Evolutionary conservation across 53 echinoderm and acorn worm species (phyloP).

Genomic region (Zoroaster sp.): DNA sequence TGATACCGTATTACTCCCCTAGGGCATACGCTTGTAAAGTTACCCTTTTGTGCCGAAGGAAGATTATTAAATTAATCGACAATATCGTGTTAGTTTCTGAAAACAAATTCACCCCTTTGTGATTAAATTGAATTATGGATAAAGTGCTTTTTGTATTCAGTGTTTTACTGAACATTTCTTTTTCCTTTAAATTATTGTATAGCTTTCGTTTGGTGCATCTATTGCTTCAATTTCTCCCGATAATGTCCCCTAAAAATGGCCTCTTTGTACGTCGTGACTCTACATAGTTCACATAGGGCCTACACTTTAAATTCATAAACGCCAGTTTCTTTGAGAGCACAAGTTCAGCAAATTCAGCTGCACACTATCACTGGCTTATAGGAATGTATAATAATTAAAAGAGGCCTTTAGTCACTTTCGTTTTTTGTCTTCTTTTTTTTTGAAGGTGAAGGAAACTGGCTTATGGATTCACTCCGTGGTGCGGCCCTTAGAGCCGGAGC

Average conservation of each 20-base stretch:
- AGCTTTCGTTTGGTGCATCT: too few species aligned
- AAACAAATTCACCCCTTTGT: constrained; percentile 46
- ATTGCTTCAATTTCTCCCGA: too few species aligned
- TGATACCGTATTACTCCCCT: constrained; percentile 37
- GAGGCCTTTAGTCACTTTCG: not conserved
- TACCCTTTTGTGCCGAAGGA: constrained; percentile 19
- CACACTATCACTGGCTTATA: not conserved
- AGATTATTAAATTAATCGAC: constrained; percentile 43
- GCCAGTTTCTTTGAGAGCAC: too few species aligned
- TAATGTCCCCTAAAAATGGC: too few species aligned
- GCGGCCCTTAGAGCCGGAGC: not conserved
- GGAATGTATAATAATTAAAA: not conserved
- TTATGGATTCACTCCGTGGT: constrained; percentile 16
- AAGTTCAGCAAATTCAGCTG: too few species aligned
- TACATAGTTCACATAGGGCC: too few species aligned
- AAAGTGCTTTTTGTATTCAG: not conserved
- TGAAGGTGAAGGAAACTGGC: constrained; percentile 40
- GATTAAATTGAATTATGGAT: constrained; percentile 20
- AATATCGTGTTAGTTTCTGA: constrained; percentile 52
- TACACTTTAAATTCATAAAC: too few species aligned
- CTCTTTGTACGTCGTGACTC: too few species aligned
- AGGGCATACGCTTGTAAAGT: constrained; percentile 28
- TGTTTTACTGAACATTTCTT: not conserved
- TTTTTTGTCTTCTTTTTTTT: not conserved
- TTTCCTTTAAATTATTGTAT: not conserved